Base-by-base conservation (phyloP, 2,888 invertebrate species). In the Argyresthia goedartella region DNA sequence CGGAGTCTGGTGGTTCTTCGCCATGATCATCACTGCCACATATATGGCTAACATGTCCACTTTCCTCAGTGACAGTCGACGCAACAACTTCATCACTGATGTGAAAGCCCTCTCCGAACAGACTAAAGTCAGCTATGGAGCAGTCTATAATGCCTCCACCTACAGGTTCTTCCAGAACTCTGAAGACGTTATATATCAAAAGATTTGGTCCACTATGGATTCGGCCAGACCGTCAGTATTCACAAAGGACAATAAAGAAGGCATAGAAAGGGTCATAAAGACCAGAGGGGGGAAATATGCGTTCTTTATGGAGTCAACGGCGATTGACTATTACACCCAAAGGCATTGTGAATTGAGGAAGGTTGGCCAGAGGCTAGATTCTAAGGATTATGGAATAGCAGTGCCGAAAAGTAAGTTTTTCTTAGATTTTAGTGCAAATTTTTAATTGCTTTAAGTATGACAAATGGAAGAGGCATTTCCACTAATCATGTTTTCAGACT, bases 231-330 rank as follows among this genome's bases (percentile, higher is more conserved):
- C 96, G 0, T 89, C 91, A 0, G 95, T 95, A 1, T 96, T 97
- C 67, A 91, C 92, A 3, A 85, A 81, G 41, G 90, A 84, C 63
- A 97, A 96, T 66, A 88, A 90, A 1, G 95, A 96, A 65, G 98
- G 98, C 0, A 94, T 95, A 7, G 91, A 91, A 35, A 88, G 95
- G 57, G 97, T 98, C 0, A 64, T 89, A 0, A 69, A 66, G 1
- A 72, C 76, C 36, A 71, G 69, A 50, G 74, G 70, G 39, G 79
- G 88, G 60, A 79, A 44, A 14, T 99, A 96, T 76, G 99, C 98
- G 4, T 99, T 95, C 76, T 90, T 99, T 56, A 97, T 98, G 95
- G 99, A 99, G 82, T 97, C 97, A 35, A 93, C 95, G 7, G 92
- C 93, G 14, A 92, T 99, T 62, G 97, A 98, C 70, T 99, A 97